Evolutionary conservation across 2,797 vertebrate species (phyloP).

Genomic region (Scomberomorus guttatus): DNA sequence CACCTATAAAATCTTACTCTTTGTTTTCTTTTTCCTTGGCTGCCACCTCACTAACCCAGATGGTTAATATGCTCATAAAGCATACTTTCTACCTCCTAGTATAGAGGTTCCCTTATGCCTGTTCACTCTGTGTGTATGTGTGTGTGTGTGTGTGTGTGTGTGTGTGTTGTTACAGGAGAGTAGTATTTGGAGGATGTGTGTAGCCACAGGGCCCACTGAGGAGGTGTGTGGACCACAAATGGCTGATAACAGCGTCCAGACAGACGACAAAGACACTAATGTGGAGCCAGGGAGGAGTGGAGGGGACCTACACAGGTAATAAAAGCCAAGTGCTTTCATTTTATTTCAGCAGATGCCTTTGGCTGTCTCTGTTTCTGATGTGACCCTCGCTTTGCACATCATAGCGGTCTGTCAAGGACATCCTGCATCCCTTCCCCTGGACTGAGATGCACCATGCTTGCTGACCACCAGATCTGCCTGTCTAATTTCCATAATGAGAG

Average conservation of each 20-base stretch:
- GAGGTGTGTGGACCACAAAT: slow-evolving; percentile 75
- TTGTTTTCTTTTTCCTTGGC: slow-evolving; percentile 29
- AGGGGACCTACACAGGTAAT: slow-evolving; percentile 81
- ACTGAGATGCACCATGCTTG: no score
- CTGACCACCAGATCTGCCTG: no score
- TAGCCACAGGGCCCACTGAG: slow-evolving; percentile 78
- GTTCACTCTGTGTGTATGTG: slow-evolving; percentile 15
- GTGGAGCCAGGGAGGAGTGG: slow-evolving; percentile 62
- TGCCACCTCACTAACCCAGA: background rate
- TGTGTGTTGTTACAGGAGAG: slow-evolving; percentile 82
- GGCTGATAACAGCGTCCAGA: slow-evolving; percentile 74
- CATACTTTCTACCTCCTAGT: slow-evolving; percentile 29
- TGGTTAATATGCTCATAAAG: slow-evolving; percentile 53
- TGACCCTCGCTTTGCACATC: no score
- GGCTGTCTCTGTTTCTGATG: no score
- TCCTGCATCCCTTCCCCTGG: no score
- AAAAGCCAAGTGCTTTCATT: slow-evolving; percentile 11
- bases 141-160: slow-evolving; percentile 25
- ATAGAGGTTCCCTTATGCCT: slow-evolving; percentile 57
- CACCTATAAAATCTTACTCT: slow-evolving; percentile 52
- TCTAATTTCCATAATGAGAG: no score
- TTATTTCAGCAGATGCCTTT: no score
- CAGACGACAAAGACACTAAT: slow-evolving; percentile 70
- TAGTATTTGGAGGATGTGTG: slow-evolving; percentile 89
- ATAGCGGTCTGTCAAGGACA: no score